Evolutionary conservation across 2,113 vertebrate species (phyloP).

Genomic region (Peromyscus leucopus): DNA sequence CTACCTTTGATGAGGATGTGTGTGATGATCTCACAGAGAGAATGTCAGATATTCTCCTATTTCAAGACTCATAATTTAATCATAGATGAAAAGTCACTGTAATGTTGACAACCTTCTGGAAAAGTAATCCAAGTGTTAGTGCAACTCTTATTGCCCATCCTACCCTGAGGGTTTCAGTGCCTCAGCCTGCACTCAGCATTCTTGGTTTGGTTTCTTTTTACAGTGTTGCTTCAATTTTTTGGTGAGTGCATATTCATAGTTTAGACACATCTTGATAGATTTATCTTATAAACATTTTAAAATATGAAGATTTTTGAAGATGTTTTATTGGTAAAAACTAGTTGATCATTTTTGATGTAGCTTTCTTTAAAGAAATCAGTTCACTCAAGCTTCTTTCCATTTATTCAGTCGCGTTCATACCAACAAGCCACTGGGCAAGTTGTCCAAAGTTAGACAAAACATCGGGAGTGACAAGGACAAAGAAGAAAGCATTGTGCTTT

Average conservation of each 20-base stretch:
- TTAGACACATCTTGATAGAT: background rate
- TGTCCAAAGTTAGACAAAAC: background rate
- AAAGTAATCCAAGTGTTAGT: fast-evolving
- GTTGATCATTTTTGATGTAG: background rate
- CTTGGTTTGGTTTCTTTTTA: background rate
- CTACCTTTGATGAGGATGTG: background rate
- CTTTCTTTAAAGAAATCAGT: background rate
- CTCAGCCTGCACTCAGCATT: background rate
- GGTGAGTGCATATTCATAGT: background rate
- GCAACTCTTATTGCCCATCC: background rate
- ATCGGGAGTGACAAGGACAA: background rate
- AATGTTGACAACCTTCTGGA: background rate
- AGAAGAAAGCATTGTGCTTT: background rate
- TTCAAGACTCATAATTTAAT: background rate
- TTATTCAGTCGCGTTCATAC: background rate
- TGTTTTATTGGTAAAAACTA: background rate
- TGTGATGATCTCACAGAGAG: background rate
- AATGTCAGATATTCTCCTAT: background rate
- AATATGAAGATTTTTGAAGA: background rate
- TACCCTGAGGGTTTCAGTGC: background rate
- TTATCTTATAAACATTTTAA: background rate
- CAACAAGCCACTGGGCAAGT: background rate
- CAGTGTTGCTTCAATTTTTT: background rate
- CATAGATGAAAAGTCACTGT: background rate
- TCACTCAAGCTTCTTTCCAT: background rate